These are phyloP conservation scores for Ophion ventricosus DNA, from an alignment of 2,888 invertebrate genomes.

Conservation along the genomic window DNA sequence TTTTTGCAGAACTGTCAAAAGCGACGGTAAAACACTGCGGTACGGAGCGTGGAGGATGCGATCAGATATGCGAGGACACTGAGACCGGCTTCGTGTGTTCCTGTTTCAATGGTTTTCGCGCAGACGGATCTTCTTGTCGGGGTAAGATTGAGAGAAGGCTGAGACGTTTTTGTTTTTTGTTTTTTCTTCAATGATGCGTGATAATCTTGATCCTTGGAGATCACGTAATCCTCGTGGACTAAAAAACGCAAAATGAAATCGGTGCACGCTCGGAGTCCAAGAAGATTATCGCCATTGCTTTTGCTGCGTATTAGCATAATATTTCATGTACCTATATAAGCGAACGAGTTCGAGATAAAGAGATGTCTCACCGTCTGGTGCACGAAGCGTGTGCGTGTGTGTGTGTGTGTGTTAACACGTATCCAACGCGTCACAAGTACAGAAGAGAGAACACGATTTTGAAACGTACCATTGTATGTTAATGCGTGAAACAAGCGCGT, in stretches of 20 bases:
- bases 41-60: slow-evolving; percentile 83
- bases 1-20: slow-evolving; percentile 63
- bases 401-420: too few relatives aligned
- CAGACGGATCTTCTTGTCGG: slow-evolving; percentile 80
- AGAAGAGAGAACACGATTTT: too few relatives aligned
- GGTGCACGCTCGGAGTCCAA: slow-evolving; percentile 42
- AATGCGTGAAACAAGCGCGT: too few relatives aligned
- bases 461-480: too few relatives aligned
- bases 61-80: slow-evolving; percentile 83
- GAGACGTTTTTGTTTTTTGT: too few relatives aligned
- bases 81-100: slow-evolving; percentile 82
- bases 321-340: slow-evolving; percentile 65
- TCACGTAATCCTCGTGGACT: slow-evolving; percentile 7
- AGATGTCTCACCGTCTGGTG: neutral
- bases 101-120: slow-evolving; percentile 83
- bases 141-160: slow-evolving; percentile 76
- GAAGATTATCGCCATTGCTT: slow-evolving; percentile 60
- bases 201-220: neutral
- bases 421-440: too few relatives aligned
- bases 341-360: slow-evolving; percentile 44
- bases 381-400: too few relatives aligned
- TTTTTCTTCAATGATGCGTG: too few relatives aligned
- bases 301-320: slow-evolving; percentile 64
- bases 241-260: slow-evolving; percentile 42
- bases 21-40: slow-evolving; percentile 79